Evolutionary conservation across 2,888 invertebrate genomes (phyloP).

Genomic region (Phaonia tiefii): DNA sequence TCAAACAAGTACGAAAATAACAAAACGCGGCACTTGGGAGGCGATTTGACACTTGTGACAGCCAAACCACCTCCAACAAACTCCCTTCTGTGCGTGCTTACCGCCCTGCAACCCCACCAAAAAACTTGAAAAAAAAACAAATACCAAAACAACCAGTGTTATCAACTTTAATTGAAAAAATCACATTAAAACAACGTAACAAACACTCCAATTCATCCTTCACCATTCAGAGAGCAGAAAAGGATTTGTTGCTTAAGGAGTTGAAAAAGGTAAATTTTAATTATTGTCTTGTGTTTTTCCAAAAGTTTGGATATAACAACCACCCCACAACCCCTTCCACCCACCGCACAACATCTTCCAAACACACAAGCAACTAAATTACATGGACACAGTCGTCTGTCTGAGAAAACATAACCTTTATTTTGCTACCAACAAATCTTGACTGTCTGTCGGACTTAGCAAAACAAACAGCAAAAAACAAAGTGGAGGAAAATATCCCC

Average conservation of each 20-base stretch:
- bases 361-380: not conserved
- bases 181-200: conserved; percentile 21
- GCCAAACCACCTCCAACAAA: too few relatives aligned
- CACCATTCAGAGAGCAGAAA: not conserved
- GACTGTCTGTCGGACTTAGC: too few relatives aligned
- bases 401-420: conserved; percentile 26
- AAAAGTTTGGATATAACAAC: conserved; percentile 20
- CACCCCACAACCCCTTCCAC: not conserved
- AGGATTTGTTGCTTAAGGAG: conserved; percentile 7
- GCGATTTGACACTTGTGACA: conserved; percentile 31
- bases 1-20: not conserved
- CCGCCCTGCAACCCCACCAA: conserved; percentile 11
- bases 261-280: conserved; percentile 28
- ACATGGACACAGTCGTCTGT: not conserved
- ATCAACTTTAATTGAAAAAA: conserved; percentile 15
- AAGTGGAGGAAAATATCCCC: too few relatives aligned
- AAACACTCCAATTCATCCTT: too few relatives aligned
- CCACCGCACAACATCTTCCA: not conserved
- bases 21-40: not conserved
- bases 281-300: conserved; percentile 4
- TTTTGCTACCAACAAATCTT: too few relatives aligned
- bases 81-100: not conserved
- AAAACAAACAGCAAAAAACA: too few relatives aligned
- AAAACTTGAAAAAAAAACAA: not conserved
- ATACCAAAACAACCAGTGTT: not conserved